phyloP scores from a whole-genome alignment of 2,888 invertebrate genomes.

The Palloptera scutellata region DNA sequence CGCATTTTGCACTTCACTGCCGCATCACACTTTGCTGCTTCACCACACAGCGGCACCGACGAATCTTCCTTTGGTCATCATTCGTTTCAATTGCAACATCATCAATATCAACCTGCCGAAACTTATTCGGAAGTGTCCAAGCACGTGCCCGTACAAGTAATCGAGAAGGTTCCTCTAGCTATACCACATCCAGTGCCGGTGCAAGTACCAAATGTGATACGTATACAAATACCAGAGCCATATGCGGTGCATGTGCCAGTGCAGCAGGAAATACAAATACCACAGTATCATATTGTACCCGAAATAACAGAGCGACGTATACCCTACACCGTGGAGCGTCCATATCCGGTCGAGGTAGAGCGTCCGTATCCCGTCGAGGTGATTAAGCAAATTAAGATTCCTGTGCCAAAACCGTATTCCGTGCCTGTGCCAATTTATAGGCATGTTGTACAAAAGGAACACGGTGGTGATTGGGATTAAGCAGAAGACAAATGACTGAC shows the following conservation, averaged over 20 bases:
- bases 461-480: slow-evolving; percentile 50
- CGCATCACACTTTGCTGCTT: slow-evolving; percentile 2
- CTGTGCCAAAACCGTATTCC: slow-evolving; percentile 76
- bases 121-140: slow-evolving; percentile 75
- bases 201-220: slow-evolving; percentile 66
- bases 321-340: slow-evolving; percentile 78
- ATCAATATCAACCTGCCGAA: slow-evolving; percentile 46
- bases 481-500: too few species aligned
- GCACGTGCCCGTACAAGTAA: slow-evolving; percentile 74
- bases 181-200: slow-evolving; percentile 68
- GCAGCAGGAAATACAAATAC: slow-evolving; percentile 76
- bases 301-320: slow-evolving; percentile 77
- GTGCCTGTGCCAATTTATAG: slow-evolving; percentile 79
- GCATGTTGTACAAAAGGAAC: slow-evolving; percentile 71
- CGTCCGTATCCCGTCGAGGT: slow-evolving; percentile 80
- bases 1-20: background rate
- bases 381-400: slow-evolving; percentile 76
- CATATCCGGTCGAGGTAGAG: slow-evolving; percentile 72
- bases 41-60: slow-evolving; percentile 36
- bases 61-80: slow-evolving; percentile 36
- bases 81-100: slow-evolving; percentile 30
- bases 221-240: slow-evolving; percentile 78
- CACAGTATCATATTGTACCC: slow-evolving; percentile 77
- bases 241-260: slow-evolving; percentile 75
- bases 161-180: slow-evolving; percentile 78